Base-by-base conservation (phyloP, 2,797 vertebrate genomes). In the Poeciliopsis presidionis region DNA sequence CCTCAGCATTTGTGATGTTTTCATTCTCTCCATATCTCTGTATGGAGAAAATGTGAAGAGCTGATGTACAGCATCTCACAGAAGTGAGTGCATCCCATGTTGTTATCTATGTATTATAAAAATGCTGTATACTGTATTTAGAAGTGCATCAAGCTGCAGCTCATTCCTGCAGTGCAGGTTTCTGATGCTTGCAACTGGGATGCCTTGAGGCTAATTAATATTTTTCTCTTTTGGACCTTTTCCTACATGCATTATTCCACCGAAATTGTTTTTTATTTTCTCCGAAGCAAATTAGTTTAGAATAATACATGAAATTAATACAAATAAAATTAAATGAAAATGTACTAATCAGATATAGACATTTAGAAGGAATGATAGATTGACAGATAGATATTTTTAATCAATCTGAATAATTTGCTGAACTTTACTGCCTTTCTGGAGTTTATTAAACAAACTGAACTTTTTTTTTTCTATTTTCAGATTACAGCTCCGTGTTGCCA, bases 1-100 rank as follows among this genome's bases (percentile, higher is more conserved):
- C 76, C 84, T 88, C 83, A 87, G 90, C 88, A 82, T 86, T 89
- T 87, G 79, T 90, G 82, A 92, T 71, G 51, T 59, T 81, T 72
- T 63, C 81, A 73, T 81, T 75, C 43, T 76, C 59, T 69, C 46
- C 79, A 78, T 63, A 73, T 72, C 72, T 81, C 63, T 36, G 59
- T 46, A 65, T 22, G 25, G 43, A 30, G 30, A 55, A 76, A 70
- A 63, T 75, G 75, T 67, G 76, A 7, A 18, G 74, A 59, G 39
- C 43, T 71, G n/a, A 59, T 59, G 55, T 59, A 28, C 55, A 59
- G n/a, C n/a, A 30, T 30, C n/a, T 59, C 55, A 59, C 9, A 59
- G 12, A 59, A 14, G 55, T n/a, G 25, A 59, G n/a, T 14, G 28
- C 55, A 2, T 9, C 55, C n/a, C 55, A 28, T 6, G 12, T 59